These are phyloP conservation scores for Lottia gigantea DNA, from an alignment of 2,888 invertebrate species.

Conservation along the genomic window DNA sequence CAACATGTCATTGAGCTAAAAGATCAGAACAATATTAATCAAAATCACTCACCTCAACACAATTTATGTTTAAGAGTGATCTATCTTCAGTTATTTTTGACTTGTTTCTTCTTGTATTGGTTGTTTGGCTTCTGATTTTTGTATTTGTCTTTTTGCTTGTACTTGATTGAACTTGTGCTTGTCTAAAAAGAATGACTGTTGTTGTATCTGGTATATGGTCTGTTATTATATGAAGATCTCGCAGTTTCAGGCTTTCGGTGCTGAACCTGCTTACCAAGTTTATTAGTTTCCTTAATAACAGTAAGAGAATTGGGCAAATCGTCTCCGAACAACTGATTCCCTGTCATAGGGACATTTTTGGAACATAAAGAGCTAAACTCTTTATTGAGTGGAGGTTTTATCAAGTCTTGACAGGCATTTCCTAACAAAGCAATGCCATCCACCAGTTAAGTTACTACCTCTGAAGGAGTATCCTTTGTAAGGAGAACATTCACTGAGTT, in stretches of 20 bases:
- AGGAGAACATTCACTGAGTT: not conserved
- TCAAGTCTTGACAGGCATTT: not conserved
- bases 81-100: too few relatives aligned
- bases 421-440: too few relatives aligned
- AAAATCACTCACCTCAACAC: not conserved
- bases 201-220: not conserved
- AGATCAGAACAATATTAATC: not conserved
- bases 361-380: not conserved
- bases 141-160: too few relatives aligned
- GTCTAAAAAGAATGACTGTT: conserved; percentile 4
- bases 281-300: not conserved
- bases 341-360: not conserved
- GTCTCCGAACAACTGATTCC: not conserved
- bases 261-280: too few relatives aligned
- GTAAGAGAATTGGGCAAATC: not conserved
- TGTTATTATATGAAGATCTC: not conserved
- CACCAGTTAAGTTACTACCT: too few relatives aligned
- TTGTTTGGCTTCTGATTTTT: too few relatives aligned
- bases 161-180: not conserved
- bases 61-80: too few relatives aligned
- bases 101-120: too few relatives aligned
- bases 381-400: not conserved
- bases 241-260: too few relatives aligned
- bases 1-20: not conserved
- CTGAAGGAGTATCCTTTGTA: too few relatives aligned